Percentiles rank a stretch among this genome's conserved stretches.
Evolutionary conservation across 2,888 invertebrate species (phyloP).

Genomic region (Machimus rusticus): DNA sequence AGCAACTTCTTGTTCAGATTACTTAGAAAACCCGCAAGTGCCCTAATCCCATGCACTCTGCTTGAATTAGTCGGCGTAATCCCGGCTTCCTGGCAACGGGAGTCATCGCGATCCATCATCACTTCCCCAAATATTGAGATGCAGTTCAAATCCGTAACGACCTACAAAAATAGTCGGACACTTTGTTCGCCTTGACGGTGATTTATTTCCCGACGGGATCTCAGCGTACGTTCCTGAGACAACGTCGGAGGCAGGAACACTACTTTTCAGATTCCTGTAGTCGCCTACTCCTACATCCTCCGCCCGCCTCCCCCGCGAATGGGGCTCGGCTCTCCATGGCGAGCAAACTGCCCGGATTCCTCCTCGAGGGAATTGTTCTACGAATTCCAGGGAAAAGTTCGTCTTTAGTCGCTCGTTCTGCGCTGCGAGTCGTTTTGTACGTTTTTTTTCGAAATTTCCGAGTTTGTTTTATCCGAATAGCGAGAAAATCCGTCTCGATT

Average conservation of each 20-base stretch:
- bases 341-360: neutral
- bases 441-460: slow-evolving; percentile 8
- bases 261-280: slow-evolving; percentile 26
- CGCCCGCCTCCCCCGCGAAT: neutral
- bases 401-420: slow-evolving; percentile 6
- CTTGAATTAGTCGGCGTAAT: neutral
- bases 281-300: neutral
- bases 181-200: slow-evolving; percentile 13
- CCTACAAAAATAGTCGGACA: slow-evolving; percentile 25
- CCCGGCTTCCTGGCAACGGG: neutral
- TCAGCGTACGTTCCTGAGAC: neutral
- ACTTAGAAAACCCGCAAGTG: neutral
- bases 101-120: slow-evolving; percentile 4
- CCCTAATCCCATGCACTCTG: neutral
- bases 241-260: slow-evolving; percentile 9
- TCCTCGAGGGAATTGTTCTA: slow-evolving; percentile 6
- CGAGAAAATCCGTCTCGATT: slow-evolving; percentile 20
- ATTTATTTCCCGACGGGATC: slow-evolving; percentile 36
- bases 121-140: neutral
- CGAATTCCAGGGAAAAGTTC: slow-evolving; percentile 18
- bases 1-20: neutral
- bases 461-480: slow-evolving; percentile 17
- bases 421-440: neutral
- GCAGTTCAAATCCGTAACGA: neutral
- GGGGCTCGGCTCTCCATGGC: neutral